A percentile compares a stretch with the other conserved stretches of the same genome.
Evolutionary conservation across 2,888 invertebrate genomes (phyloP).

Genomic region (Ecliptopera silaceata): DNA sequence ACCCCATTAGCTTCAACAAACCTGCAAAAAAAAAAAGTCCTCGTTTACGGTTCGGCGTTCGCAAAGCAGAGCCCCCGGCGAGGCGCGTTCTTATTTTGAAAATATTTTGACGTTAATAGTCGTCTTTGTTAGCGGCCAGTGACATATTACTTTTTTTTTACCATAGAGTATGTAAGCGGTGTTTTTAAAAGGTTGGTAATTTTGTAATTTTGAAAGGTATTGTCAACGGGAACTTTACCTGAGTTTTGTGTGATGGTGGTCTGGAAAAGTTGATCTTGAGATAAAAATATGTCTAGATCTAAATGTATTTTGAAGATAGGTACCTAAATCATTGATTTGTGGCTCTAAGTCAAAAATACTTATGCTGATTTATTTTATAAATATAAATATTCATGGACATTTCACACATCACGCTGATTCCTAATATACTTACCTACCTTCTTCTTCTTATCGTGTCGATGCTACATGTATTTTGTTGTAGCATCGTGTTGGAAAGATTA

Average conservation of each 20-base stretch:
- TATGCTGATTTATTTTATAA: too few relatives aligned
- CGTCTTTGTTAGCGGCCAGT: slow-evolving; percentile 56
- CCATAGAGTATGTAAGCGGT: slow-evolving; percentile 2
- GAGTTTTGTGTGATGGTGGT: slow-evolving; percentile 28
- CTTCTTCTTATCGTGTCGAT: too few relatives aligned
- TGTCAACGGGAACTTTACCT: slow-evolving; percentile 28
- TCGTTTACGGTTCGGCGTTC: slow-evolving; percentile 52
- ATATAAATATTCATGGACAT: too few relatives aligned
- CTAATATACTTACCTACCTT: too few relatives aligned
- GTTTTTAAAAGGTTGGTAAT: too few relatives aligned
- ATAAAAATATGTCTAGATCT: too few relatives aligned
- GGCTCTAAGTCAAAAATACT: too few relatives aligned
- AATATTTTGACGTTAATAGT: slow-evolving; percentile 82
- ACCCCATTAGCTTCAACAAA: slow-evolving; percentile 36
- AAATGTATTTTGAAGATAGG: neutral
- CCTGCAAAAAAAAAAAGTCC: slow-evolving; percentile 34
- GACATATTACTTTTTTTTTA: slow-evolving; percentile 57
- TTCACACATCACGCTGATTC: too few relatives aligned
- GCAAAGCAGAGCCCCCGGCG: slow-evolving; percentile 66
- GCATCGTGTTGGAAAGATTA: too few relatives aligned
- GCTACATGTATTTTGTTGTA: too few relatives aligned
- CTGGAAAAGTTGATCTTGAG: slow-evolving; percentile 13
- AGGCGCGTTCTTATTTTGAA: slow-evolving; percentile 73
- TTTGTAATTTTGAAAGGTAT: too few relatives aligned
- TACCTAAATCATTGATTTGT: too few relatives aligned